A percentile compares a stretch with the other conserved stretches of the same genome.
These are phyloP conservation scores for Anomalospiza imberbis DNA, from an alignment of 2,797 vertebrate genomes.

Conservation along the genomic window DNA sequence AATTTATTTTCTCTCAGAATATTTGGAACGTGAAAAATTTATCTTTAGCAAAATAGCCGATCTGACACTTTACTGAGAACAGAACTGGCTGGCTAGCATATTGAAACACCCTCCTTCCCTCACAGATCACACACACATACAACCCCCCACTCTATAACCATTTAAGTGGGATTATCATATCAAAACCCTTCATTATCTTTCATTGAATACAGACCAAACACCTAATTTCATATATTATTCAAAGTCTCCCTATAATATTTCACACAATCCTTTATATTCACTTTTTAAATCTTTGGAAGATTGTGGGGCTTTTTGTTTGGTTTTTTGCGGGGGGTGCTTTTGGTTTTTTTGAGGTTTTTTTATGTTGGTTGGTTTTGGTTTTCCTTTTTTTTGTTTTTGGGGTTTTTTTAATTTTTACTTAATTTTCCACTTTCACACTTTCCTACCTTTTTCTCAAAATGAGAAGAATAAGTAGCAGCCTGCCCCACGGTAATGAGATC, in stretches of 20 bases:
- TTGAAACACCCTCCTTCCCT: constrained; percentile 58
- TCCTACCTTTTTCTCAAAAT: constrained; percentile 15
- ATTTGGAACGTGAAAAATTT: constrained; percentile 84
- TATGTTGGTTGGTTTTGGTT: not conserved
- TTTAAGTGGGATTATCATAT: constrained; percentile 74
- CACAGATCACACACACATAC: constrained; percentile 45
- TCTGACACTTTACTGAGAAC: constrained; percentile 76
- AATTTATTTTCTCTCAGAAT: constrained; percentile 79
- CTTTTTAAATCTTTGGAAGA: constrained; percentile 30
- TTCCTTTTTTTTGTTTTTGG: too few species aligned
- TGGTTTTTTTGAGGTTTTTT: not conserved
- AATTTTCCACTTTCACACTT: not conserved
- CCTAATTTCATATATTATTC: constrained; percentile 65
- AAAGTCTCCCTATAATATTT: constrained; percentile 42
- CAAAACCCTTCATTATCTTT: constrained; percentile 73
- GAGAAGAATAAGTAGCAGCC: constrained; percentile 7
- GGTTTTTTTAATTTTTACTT: not conserved
- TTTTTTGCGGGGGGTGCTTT: not conserved
- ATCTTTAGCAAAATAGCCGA: constrained; percentile 82
- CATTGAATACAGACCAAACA: constrained; percentile 69
- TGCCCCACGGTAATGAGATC: constrained; percentile 21
- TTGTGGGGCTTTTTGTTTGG: not conserved
- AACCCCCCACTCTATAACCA: constrained; percentile 43
- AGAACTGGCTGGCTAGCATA: constrained; percentile 76
- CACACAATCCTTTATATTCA: constrained; percentile 22